phyloP scores from a whole-genome alignment of 2,113 vertebrate genomes.

The Cyphomyrus discorhynchus region DNA sequence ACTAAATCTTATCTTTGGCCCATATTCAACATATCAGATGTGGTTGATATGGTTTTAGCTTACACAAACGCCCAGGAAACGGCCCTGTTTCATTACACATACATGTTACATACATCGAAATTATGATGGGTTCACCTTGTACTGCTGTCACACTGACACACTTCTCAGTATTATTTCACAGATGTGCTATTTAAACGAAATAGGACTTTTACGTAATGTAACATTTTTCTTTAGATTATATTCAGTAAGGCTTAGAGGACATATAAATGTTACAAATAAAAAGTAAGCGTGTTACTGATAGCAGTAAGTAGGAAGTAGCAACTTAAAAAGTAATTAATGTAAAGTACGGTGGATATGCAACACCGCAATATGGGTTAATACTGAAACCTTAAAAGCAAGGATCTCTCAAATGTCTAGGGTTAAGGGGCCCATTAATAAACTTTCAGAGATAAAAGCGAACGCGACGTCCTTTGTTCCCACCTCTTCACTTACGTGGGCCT shows the following conservation, averaged over 20 bases:
- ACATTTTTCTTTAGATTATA: neutral
- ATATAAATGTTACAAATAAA: neutral
- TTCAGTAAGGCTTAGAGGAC: neutral
- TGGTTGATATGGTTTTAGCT: neutral
- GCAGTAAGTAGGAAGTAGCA: constrained; percentile 7
- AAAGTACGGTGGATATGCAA: constrained; percentile 21
- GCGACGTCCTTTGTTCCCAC: constrained; percentile 55
- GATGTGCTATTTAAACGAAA: neutral
- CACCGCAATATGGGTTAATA: constrained; percentile 22
- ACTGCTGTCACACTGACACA: neutral
- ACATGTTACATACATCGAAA: neutral
- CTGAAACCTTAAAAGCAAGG: constrained; percentile 23
- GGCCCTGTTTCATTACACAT: neutral
- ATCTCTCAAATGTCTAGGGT: constrained; percentile 32
- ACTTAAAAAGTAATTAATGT: constrained; percentile 15
- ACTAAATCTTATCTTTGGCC: constrained; percentile 8
- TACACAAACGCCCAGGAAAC: neutral
- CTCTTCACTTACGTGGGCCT: constrained; percentile 48
- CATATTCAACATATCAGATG: neutral
- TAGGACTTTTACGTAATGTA: neutral
- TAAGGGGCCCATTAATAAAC: constrained; percentile 56
- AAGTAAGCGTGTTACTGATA: neutral
- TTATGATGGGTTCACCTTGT: neutral
- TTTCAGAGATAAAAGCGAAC: constrained; percentile 51
- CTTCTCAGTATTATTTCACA: neutral